These are phyloP conservation scores for Brachyptera putata DNA, from an alignment of 2,888 invertebrate species.

Conservation along the genomic window DNA sequence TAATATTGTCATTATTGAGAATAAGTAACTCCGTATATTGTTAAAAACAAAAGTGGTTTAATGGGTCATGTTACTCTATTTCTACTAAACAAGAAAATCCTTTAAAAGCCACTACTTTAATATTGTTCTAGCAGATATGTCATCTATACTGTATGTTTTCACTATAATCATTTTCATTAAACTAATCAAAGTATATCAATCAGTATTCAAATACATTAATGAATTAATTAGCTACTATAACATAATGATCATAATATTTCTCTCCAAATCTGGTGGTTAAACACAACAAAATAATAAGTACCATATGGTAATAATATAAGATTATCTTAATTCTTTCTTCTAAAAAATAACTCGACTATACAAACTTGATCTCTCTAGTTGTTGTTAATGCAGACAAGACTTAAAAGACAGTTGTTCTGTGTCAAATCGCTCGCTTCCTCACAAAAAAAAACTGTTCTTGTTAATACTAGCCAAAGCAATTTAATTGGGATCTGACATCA, in stretches of 20 bases:
- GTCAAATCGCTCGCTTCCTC: constrained; percentile 7
- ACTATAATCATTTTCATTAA: neutral
- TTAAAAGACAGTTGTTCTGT: neutral
- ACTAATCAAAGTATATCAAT: neutral
- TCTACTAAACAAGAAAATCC: no score
- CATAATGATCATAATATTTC: neutral
- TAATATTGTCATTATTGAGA: no score
- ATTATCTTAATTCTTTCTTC: neutral
- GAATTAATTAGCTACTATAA: neutral
- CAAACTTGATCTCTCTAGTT: constrained; percentile 1
- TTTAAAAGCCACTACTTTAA: no score
- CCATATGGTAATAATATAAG: neutral
- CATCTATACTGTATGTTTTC: neutral
- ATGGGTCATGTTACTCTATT: no score
- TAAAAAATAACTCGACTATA: neutral
- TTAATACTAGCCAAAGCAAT: neutral
- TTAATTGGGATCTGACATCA: constrained; percentile 7
- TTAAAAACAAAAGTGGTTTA: no score
- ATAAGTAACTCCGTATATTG: no score
- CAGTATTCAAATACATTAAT: neutral
- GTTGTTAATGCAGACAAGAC: neutral
- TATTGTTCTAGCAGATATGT: no score
- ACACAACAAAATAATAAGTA: no score
- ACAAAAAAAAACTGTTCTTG: neutral
- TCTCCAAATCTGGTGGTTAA: constrained; percentile 9